phyloP scores from a whole-genome alignment of 2,888 invertebrate species.

The Reticulitermes lucifugus region DNA sequence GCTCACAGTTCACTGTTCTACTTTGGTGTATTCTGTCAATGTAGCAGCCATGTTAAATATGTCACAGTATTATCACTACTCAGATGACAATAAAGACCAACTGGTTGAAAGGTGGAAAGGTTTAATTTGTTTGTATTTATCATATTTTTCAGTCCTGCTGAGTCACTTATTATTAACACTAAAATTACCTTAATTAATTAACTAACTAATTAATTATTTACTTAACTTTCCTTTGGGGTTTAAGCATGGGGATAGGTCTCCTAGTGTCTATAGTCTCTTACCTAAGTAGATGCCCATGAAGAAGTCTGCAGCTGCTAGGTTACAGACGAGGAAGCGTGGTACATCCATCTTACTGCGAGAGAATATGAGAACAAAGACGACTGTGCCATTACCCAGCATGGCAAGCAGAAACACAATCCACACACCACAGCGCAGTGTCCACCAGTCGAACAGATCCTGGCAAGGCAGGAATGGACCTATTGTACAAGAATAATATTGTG shows the following conservation, averaged over 20 bases:
- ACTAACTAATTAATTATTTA: not conserved
- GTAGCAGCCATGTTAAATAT: too few relatives aligned
- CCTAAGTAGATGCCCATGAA: slow-evolving; percentile 96
- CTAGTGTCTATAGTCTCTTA: slow-evolving; percentile 58
- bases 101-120: too few relatives aligned
- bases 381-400: slow-evolving; percentile 95
- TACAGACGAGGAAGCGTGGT: slow-evolving; percentile 95
- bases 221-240: not conserved
- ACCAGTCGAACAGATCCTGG: slow-evolving; percentile 97
- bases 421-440: slow-evolving; percentile 95
- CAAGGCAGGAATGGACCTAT: slow-evolving; percentile 95
- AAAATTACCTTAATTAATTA: too few relatives aligned
- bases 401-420: slow-evolving; percentile 97
- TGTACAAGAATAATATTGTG: slow-evolving; percentile 43
- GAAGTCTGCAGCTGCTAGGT: slow-evolving; percentile 96
- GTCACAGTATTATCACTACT: too few relatives aligned
- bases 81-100: too few relatives aligned
- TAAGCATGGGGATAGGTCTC: not conserved
- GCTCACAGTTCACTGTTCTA: too few relatives aligned
- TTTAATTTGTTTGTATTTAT: too few relatives aligned
- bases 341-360: slow-evolving; percentile 96
- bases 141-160: too few relatives aligned
- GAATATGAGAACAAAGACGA: slow-evolving; percentile 92
- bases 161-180: too few relatives aligned
- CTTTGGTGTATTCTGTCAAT: too few relatives aligned